Base-by-base conservation (phyloP, 2,113 vertebrate species). In the Dinomys branickii region DNA sequence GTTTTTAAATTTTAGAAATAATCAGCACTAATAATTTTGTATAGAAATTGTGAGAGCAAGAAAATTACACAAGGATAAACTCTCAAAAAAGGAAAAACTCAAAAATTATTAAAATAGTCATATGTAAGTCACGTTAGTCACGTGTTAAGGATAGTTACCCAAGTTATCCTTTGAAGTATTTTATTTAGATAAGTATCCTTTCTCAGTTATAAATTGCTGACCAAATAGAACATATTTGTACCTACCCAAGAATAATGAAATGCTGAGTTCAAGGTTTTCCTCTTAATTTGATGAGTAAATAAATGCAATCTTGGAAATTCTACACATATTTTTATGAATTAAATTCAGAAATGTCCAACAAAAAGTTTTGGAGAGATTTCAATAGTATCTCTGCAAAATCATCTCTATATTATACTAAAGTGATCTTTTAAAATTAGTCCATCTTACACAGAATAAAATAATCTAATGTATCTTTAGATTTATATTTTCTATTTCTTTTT, bases 121-220 rank as follows among this genome's bases (percentile, higher is more conserved):
- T 19, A 1, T n/a, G 22, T 26, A 85, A 88, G 35, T 54, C 20
- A 77, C 35, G 73, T 80, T 80, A 44, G 5, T 88, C 80, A 67
- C 14, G 1, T 38, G 9, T 30, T 28, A 33, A 1, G 3, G 8
- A 10, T 71, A 5, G 33, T 30, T 5, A 33, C 7, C 28, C 4
- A 30, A 11, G 0, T 56, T 3, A 44, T 9, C 80, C 16, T 33
- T 87, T 80, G 1, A 50, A 20, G 10, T 33, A 54, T 71, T 80
- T 6, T 5, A 14, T 2, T 7, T 1, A 78, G 52, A 85, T 6
- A 52, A 58, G 47, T 7, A 30, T 12, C 4, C 13, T 1, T 5
- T 56, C 26, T 95, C 3, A 10, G 4, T 54, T 61, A 26, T 7
- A 30, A n/a, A 61, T 7, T 17, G 22, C 13, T 12, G 1, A 44